Evolutionary conservation across 1,140 invertebrate species (phyloP), one percentile per base, ranked within the genome.

Genomic region (Trichogramma pretiosum): DNA sequence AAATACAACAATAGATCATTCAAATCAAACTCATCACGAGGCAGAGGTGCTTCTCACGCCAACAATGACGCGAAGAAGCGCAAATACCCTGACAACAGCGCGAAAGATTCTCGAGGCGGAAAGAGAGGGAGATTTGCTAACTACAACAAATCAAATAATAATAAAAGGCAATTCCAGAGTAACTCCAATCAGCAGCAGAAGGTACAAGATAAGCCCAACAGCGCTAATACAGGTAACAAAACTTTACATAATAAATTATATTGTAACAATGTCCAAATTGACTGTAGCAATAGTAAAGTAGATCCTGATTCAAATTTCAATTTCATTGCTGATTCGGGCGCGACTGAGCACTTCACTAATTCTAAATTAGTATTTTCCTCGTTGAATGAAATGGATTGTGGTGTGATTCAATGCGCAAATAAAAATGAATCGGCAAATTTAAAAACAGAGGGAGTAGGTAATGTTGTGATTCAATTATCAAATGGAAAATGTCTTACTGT

Each of bases 331-430:
- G 26, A 23, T 40, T 50, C 32, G 8, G 32, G 42, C 7, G 41
- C 48, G n/a, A 45, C 48, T 37, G 41, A 50, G 26, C 36, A 51
- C 11, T 24, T 46, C 4, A 38, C 30, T 4, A 46, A 46, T 13
- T 32, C 37, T 11, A 42, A 42, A 30, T 19, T 46, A 22, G 30
- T 37, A 16, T 46, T 51, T 22, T 30, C 14, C 9, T 3, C 16
- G 0, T 46, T 46, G n/a, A 26, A 51, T 18, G 16, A 37, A n/a
- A 21, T 5, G 11, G 30, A 33, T 10, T 17, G 8, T 1, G 19
- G 23, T 14, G 32, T 26, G 17, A 42, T 51, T 16, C 41, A 42
- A 28, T 51, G 49, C 32, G 49, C 43, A 1, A 46, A 51, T 38
- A 46, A 51, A 34, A 18, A 38, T 11, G n/a, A n/a, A n/a, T n/a